Evolutionary conservation across 2,888 invertebrate genomes (phyloP).

Genomic region (Sympetrum striolatum): DNA sequence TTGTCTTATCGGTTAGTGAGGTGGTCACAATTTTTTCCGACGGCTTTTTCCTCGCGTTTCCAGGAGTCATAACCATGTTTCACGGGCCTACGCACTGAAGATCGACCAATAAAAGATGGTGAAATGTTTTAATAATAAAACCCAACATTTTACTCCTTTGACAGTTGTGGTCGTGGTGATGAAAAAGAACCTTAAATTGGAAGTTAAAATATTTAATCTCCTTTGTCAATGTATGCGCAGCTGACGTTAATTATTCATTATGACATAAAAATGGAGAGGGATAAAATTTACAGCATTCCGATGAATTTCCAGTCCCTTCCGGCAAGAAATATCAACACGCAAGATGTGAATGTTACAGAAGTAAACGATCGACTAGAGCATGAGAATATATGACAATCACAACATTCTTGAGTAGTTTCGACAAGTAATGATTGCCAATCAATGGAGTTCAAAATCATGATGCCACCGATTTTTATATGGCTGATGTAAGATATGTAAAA

Average conservation of each 20-base stretch:
- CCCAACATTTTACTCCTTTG: neutral
- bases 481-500: too few species aligned
- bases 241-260: neutral
- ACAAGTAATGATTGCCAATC: too few species aligned
- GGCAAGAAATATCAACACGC: too few species aligned
- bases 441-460: too few species aligned
- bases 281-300: too few species aligned
- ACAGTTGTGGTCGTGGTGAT: neutral
- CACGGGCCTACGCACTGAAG: neutral
- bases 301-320: too few species aligned
- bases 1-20: conserved; percentile 29
- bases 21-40: neutral
- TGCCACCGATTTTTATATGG: too few species aligned
- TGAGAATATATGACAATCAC: too few species aligned
- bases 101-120: neutral
- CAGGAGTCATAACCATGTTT: neutral
- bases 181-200: neutral
- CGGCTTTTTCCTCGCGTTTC: neutral
- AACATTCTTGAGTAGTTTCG: too few species aligned
- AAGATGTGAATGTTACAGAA: too few species aligned
- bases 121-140: neutral
- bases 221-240: neutral
- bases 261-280: too few species aligned
- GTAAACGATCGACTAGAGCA: too few species aligned
- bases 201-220: neutral